Base-by-base conservation (phyloP, 64 coral and sea anemone genomes). In the Actinia equina region DNA sequence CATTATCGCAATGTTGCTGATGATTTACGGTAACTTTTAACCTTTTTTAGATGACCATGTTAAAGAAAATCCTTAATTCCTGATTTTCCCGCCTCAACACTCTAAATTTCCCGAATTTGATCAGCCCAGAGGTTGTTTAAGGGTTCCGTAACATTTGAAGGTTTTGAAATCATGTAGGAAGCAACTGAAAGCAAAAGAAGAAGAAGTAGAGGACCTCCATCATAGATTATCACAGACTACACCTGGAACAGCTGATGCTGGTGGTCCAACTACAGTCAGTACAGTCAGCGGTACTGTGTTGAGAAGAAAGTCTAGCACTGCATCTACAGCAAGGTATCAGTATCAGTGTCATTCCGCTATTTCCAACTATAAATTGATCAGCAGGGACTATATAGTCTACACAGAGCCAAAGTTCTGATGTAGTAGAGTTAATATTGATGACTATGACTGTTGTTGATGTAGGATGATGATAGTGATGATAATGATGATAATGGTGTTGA, bases 1-100 rank as follows among this genome's bases (percentile, higher is more conserved):
- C 94, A 96, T 64, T 96, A 96, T 52, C 88, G 94, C 22, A 69
- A 59, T 79, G 91, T 96, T 19, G 88, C 94, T 5, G 94, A 96
- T 74, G 91, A 93, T 41, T 79, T 96, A 62, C 93, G 94, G 94
- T 96, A 86, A 79, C 57, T 12, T 57, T 57, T 13, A 14, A 57
- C 3, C 7, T 57, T 57, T 57, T 57, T 57, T 57, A 54, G 2
- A 12, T 54, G 30, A 37, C 30, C 30, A 37, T 37, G 1, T 37
- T n/a, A n/a, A n/a, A n/a, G n/a, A n/a, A n/a, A n/a, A n/a, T n/a
- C n/a, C n/a, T n/a, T n/a, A n/a, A n/a, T n/a, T n/a, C n/a, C n/a
- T n/a, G n/a, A n/a, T n/a, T n/a, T n/a, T n/a, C n/a, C n/a, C n/a
- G n/a, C n/a, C n/a, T n/a, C n/a, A n/a, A n/a, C n/a, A n/a, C n/a